Evolutionary conservation across 2,888 invertebrate genomes (phyloP).

Genomic region (Patella depressa): DNA sequence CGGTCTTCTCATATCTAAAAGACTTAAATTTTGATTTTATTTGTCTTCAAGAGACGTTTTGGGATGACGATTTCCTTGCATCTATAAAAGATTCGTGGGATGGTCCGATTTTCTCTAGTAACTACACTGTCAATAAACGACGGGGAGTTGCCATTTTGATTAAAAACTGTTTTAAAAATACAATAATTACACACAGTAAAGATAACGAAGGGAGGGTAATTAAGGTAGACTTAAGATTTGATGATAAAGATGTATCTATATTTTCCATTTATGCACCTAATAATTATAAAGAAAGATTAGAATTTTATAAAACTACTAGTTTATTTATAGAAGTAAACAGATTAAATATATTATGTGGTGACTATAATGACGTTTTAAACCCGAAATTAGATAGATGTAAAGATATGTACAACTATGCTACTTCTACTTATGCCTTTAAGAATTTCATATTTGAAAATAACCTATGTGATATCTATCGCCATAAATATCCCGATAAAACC

Average conservation of each 20-base stretch:
- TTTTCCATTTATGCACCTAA: conserved; percentile 27
- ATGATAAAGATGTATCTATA: conserved; percentile 19
- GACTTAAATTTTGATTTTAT: neutral
- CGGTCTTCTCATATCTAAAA: neutral
- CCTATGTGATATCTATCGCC: too few relatives aligned
- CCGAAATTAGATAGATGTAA: neutral
- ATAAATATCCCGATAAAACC: too few relatives aligned
- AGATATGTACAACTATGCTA: neutral
- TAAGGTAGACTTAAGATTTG: conserved; percentile 6
- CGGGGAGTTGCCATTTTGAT: conserved; percentile 20
- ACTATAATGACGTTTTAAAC: neutral
- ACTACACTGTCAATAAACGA: neutral
- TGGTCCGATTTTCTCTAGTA: conserved; percentile 7
- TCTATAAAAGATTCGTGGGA: conserved; percentile 7
- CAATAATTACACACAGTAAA: neutral
- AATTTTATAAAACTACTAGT: conserved; percentile 5
- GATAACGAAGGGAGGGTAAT: conserved; percentile 18
- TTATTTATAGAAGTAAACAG: neutral
- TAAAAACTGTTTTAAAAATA: conserved; percentile 1
- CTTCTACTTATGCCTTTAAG: neutral
- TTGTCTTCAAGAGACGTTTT: conserved; percentile 21
- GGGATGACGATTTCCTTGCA: conserved; percentile 1
- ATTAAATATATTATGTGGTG: neutral
- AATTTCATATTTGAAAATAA: too few relatives aligned
- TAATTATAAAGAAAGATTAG: conserved; percentile 11